Percentiles rank a stretch among this genome's conserved stretches.
These are phyloP conservation scores for Apis cerana DNA, from an alignment of 1,140 invertebrate species.

Conservation along the genomic window DNA sequence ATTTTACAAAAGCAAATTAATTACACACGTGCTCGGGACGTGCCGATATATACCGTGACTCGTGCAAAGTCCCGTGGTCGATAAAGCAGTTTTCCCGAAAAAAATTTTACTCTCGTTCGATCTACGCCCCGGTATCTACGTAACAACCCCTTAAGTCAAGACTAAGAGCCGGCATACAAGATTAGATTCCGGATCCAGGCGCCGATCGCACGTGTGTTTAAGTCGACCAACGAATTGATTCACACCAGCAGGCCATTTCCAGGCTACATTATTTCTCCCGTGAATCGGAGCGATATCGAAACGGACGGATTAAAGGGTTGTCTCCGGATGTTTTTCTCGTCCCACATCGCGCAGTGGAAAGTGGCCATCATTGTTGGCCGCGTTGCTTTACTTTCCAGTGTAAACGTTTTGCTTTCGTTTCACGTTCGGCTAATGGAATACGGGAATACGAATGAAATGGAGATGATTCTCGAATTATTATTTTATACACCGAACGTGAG, in stretches of 20 bases:
- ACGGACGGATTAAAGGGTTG: constrained; percentile 39
- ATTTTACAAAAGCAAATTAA: not conserved
- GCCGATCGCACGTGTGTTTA: constrained; percentile 2
- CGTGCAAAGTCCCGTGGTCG: not conserved
- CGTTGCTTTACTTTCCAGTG: not conserved
- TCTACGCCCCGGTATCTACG: constrained; percentile 21
- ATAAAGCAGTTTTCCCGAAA: constrained; percentile 21
- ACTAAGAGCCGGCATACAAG: constrained; percentile 24
- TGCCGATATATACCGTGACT: not conserved
- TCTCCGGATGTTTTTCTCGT: constrained; percentile 25
- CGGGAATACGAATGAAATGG: too few relatives aligned
- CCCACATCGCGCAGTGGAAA: constrained; percentile 44
- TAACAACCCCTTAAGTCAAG: constrained; percentile 46
- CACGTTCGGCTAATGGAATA: not conserved
- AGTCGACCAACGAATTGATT: constrained; percentile 21
- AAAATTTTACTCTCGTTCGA: constrained; percentile 9
- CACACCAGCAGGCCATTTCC: not conserved
- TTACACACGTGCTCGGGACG: not conserved
- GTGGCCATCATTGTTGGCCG: not conserved
- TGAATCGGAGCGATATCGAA: constrained; percentile 38
- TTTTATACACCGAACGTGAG: too few relatives aligned
- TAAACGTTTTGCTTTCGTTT: not conserved
- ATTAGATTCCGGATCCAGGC: constrained; percentile 40
- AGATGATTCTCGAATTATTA: too few relatives aligned
- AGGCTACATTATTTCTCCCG: constrained; percentile 20